Evolutionary conservation across 1,140 invertebrate genomes (phyloP).

Genomic region (Zaprionus tsacasi): DNA sequence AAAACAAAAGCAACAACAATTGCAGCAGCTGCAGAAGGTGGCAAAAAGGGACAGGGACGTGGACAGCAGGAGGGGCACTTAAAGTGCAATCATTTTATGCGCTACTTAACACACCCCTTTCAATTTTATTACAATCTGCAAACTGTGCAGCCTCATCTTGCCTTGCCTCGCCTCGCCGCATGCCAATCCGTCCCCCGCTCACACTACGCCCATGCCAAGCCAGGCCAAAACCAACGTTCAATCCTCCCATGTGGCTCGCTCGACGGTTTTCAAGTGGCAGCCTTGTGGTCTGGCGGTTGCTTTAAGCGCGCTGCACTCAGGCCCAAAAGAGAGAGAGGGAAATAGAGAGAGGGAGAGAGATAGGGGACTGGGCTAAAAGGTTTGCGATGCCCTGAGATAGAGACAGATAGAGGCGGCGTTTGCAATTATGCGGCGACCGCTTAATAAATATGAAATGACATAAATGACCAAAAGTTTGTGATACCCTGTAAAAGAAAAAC

Average conservation of each 20-base stretch:
- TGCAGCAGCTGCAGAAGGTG: neutral
- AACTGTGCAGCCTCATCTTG: constrained; percentile 17
- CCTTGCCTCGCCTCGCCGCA: neutral
- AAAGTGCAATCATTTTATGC: constrained; percentile 49
- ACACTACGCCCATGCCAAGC: neutral
- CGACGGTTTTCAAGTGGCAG: constrained; percentile 37
- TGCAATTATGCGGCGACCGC: constrained; percentile 75
- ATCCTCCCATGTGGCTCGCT: constrained; percentile 14
- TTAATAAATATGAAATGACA: constrained; percentile 80
- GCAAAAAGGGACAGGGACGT: neutral
- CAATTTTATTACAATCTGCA: constrained; percentile 40
- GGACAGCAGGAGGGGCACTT: neutral
- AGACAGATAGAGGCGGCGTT: constrained; percentile 26
- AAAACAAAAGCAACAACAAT: constrained; percentile 21
- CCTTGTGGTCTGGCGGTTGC: constrained; percentile 13
- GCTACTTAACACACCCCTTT: constrained; percentile 30
- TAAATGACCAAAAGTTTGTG: constrained; percentile 62
- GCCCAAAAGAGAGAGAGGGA: no score
- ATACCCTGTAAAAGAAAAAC: neutral
- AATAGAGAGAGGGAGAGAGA: neutral
- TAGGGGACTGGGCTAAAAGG: neutral
- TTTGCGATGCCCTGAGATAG: constrained; percentile 18
- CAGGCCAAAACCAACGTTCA: neutral
- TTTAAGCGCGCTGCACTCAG: constrained; percentile 30
- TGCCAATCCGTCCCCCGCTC: neutral